phyloP scores from a whole-genome alignment of 2,888 invertebrate genomes.

The Lutraria lutraria region DNA sequence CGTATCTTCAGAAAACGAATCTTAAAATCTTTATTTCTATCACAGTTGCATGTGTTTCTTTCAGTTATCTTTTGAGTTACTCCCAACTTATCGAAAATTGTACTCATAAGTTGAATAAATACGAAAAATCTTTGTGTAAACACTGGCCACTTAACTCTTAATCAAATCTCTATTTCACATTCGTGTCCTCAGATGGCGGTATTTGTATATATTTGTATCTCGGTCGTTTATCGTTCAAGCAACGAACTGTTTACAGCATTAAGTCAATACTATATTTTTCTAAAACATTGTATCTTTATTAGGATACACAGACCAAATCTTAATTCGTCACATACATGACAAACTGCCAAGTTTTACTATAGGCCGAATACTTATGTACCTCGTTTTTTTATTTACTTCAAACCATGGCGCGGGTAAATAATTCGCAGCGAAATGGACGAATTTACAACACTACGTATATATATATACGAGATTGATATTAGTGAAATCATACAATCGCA shows the following conservation, averaged over 20 bases:
- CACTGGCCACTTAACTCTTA: neutral
- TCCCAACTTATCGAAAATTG: neutral
- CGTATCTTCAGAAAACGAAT: neutral
- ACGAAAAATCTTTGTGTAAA: neutral
- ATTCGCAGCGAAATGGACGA: too few relatives aligned
- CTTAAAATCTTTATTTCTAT: neutral
- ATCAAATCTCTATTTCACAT: neutral
- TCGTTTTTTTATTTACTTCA: neutral
- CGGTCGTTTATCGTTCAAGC: slow-evolving; percentile 4
- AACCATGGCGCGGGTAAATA: too few relatives aligned
- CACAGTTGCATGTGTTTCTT: neutral
- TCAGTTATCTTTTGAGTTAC: neutral
- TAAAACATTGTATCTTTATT: slow-evolving; percentile 12
- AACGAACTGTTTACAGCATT: slow-evolving; percentile 1
- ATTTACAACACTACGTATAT: too few relatives aligned
- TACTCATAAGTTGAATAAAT: neutral
- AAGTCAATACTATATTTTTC: slow-evolving; percentile 12
- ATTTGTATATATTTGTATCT: neutral
- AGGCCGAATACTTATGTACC: neutral
- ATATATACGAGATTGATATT: too few relatives aligned
- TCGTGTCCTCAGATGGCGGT: neutral
- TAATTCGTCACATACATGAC: neutral
- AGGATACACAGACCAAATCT: neutral
- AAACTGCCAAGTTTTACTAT: neutral
- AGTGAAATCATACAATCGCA: too few relatives aligned